A percentile compares a stretch with the other conserved stretches of the same genome.
Evolutionary conservation across 2,113 vertebrate genomes (phyloP).

Genomic region (Procavia capensis): DNA sequence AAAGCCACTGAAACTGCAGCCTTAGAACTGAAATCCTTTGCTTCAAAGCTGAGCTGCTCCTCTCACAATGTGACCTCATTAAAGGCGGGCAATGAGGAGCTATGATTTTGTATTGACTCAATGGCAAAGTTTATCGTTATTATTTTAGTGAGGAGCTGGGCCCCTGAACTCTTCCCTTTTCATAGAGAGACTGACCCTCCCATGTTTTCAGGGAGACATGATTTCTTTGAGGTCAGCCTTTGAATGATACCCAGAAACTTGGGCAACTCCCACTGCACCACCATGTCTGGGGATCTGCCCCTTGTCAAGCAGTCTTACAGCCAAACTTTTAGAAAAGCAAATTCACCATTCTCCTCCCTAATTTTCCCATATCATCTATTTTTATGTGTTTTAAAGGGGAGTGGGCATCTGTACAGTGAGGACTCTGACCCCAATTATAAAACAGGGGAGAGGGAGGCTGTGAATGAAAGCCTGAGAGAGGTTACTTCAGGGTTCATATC

Average conservation of each 20-base stretch:
- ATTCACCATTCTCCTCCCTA: neutral
- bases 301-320: neutral
- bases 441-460: neutral
- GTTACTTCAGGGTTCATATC: neutral
- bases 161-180: neutral
- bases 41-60: slow-evolving; percentile 15
- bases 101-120: no score
- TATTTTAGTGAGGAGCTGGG: neutral
- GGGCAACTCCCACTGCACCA: neutral
- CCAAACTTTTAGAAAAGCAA: slow-evolving; percentile 31
- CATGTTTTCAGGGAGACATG: neutral
- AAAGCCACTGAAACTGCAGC: neutral
- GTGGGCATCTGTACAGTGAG: neutral
- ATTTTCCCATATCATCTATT: neutral
- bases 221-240: neutral
- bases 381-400: slow-evolving; percentile 42
- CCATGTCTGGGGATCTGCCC: neutral
- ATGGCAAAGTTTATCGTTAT: no score
- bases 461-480: neutral
- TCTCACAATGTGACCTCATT: neutral
- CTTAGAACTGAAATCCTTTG: slow-evolving; percentile 22
- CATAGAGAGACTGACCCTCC: neutral
- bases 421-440: slow-evolving; percentile 45
- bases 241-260: neutral
- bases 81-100: neutral